phyloP scores from a whole-genome alignment of 2,797 vertebrate species.

The Crenichthys baileyi region DNA sequence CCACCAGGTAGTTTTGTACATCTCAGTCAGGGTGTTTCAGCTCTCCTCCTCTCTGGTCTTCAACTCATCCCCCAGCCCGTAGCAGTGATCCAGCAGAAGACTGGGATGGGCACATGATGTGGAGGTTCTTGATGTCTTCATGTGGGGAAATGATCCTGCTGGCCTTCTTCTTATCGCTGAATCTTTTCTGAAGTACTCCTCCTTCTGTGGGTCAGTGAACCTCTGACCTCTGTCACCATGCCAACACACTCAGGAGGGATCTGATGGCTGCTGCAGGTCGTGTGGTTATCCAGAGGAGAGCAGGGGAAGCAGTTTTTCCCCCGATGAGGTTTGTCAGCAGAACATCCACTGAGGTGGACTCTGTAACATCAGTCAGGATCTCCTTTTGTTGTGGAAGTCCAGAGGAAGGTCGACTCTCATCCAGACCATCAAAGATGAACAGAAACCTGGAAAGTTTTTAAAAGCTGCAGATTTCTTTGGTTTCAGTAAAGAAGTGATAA shows the following conservation, averaged over 20 bases:
- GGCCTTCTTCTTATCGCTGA: too few relatives aligned
- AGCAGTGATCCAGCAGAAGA: slow-evolving; percentile 3
- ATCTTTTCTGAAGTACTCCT: too few relatives aligned
- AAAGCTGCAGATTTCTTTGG: too few relatives aligned
- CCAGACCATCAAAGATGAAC: neutral
- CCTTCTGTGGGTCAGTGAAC: too few relatives aligned
- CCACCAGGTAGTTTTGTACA: slow-evolving; percentile 1
- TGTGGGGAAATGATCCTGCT: too few relatives aligned
- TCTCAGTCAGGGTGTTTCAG: neutral
- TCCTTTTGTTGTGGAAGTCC: too few relatives aligned
- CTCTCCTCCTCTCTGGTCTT: neutral
- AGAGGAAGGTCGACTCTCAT: neutral
- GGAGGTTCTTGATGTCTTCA: neutral
- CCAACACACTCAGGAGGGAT: too few relatives aligned
- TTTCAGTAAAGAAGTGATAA: too few relatives aligned
- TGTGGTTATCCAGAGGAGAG: too few relatives aligned
- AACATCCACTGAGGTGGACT: neutral
- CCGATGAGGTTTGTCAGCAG: neutral
- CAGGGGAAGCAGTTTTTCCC: too few relatives aligned
- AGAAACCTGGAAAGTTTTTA: neutral
- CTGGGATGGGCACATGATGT: slow-evolving; percentile 1
- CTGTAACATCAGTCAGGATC: neutral
- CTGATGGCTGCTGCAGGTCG: too few relatives aligned
- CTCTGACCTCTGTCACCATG: too few relatives aligned
- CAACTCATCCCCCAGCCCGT: neutral